phyloP scores from a whole-genome alignment of 2,797 vertebrate genomes.

The Vireo griseus region DNA sequence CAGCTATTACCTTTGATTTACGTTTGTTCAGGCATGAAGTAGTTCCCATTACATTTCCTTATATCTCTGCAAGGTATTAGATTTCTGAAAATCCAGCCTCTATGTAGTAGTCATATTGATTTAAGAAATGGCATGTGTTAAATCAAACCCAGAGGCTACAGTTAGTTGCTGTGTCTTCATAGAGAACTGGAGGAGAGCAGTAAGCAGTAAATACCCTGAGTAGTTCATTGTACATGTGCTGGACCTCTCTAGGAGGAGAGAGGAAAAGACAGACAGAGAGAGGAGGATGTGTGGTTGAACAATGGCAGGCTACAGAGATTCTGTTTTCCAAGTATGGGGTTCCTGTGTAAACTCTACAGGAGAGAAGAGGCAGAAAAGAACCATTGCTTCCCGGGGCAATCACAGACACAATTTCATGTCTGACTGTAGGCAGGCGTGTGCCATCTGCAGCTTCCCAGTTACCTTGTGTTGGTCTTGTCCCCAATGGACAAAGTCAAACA shows the following conservation, averaged over 20 bases:
- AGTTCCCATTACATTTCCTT: constrained; percentile 4
- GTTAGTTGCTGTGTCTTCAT: neutral
- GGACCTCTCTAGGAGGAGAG: neutral
- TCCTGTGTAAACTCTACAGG: neutral
- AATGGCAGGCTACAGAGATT: neutral
- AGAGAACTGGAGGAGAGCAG: neutral
- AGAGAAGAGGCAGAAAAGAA: neutral
- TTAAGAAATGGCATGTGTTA: constrained; percentile 17
- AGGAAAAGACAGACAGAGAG: neutral
- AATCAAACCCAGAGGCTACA: constrained; percentile 22
- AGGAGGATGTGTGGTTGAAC: neutral
- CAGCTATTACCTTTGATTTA: constrained; percentile 37
- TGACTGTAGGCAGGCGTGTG: neutral
- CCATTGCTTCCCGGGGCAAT: neutral
- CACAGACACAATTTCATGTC: neutral
- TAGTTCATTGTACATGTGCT: neutral
- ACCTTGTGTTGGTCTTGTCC: rapidly evolving
- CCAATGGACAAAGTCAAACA: neutral
- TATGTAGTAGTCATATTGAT: neutral
- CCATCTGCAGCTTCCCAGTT: neutral
- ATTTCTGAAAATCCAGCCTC: constrained; percentile 15
- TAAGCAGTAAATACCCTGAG: neutral
- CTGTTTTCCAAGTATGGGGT: rapidly evolving
- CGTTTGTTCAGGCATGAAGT: neutral
- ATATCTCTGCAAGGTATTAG: neutral